Percentiles rank a stretch among this genome's conserved stretches.
phyloP scores from a whole-genome alignment of 1,140 invertebrate species.

The Drosophila dunni region DNA sequence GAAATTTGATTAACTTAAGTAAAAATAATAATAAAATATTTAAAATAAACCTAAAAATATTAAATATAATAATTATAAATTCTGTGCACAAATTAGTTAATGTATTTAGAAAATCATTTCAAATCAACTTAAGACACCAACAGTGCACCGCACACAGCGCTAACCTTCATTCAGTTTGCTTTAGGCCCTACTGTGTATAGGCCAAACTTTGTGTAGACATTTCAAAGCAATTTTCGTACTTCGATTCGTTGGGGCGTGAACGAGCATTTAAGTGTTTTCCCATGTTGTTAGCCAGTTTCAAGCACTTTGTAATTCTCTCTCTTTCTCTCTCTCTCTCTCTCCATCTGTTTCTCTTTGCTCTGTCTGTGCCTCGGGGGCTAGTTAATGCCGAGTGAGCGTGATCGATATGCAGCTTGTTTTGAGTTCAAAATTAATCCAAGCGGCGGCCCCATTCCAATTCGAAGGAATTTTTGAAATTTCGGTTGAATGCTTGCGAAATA shows the following conservation, averaged over 20 bases:
- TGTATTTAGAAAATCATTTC: no score
- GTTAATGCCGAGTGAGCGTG: conserved; percentile 2
- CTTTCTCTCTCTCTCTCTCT: background rate
- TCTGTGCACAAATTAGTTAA: no score
- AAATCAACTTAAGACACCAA: background rate
- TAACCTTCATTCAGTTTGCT: background rate
- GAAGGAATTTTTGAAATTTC: background rate
- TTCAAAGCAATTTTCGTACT: conserved; percentile 26
- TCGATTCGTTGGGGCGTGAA: conserved; percentile 44
- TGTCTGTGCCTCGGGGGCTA: background rate
- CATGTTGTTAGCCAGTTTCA: conserved; percentile 33
- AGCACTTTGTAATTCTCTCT: conserved; percentile 14
- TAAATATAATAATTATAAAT: no score
- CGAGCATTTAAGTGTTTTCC: conserved; percentile 57
- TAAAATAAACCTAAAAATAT: no score
- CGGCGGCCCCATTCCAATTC: background rate
- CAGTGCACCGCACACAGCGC: background rate
- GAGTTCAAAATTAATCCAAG: conserved; percentile 10
- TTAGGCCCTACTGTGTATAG: background rate
- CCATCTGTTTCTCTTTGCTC: background rate
- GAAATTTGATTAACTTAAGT: no score
- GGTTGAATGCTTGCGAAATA: conserved; percentile 5
- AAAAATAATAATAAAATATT: no score
- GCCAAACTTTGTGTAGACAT: conserved; percentile 14
- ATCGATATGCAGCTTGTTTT: conserved; percentile 14